phyloP scores from a whole-genome alignment of 2,797 vertebrate genomes.

The Enteromius thamalakanensis region DNA sequence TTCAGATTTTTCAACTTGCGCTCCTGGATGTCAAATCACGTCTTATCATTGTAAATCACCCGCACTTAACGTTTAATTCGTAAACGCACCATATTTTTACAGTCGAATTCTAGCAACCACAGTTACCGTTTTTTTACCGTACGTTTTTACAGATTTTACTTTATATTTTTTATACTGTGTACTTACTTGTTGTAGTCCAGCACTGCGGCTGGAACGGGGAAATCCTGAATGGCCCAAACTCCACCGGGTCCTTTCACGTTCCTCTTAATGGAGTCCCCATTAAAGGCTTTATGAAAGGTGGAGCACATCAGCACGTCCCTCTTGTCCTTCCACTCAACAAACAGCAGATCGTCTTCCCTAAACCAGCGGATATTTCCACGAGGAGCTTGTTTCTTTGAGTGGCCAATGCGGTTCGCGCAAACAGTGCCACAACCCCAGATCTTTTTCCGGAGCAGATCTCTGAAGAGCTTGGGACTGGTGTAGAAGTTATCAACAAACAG shows the following conservation, averaged over 20 bases:
- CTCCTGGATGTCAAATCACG: too few species aligned
- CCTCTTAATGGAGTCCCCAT: conserved; percentile 24
- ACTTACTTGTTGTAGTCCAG: conserved; percentile 36
- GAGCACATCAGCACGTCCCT: conserved; percentile 44
- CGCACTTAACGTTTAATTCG: too few species aligned
- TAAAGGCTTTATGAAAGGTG: conserved; percentile 45
- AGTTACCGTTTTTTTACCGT: too few species aligned
- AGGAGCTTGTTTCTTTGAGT: conserved; percentile 18
- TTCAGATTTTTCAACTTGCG: too few species aligned
- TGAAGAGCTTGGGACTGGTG: conserved; percentile 68
- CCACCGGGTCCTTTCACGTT: background rate
- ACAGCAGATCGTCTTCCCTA: conserved; percentile 39
- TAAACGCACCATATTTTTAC: too few species aligned
- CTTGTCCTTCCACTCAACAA: conserved; percentile 49
- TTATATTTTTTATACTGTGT: too few species aligned
- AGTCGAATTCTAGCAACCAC: too few species aligned
- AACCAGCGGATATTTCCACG: conserved; percentile 48
- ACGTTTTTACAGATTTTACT: too few species aligned
- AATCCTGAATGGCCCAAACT: background rate
- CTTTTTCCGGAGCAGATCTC: conserved; percentile 12
- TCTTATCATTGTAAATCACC: too few species aligned
- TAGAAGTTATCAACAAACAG: conserved; percentile 75
- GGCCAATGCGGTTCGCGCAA: conserved; percentile 49
- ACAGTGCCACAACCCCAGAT: conserved; percentile 62
- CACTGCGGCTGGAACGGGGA: conserved; percentile 26